These are phyloP conservation scores for Portevinia maculata DNA, from an alignment of 2,888 invertebrate species.

Conservation along the genomic window DNA sequence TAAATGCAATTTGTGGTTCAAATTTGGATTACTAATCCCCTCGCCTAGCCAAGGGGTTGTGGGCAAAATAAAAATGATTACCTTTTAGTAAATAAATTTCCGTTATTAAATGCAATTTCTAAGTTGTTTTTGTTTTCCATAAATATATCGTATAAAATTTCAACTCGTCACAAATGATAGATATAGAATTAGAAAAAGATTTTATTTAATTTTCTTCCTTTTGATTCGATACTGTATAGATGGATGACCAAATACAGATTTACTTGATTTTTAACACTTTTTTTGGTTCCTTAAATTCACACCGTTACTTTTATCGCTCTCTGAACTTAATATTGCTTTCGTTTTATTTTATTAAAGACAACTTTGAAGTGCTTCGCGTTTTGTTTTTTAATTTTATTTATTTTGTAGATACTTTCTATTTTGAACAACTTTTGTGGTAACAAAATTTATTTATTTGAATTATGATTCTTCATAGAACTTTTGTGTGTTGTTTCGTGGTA, in stretches of 20 bases:
- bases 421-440: conserved; percentile 75
- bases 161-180: conserved; percentile 58
- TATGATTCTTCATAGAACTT: conserved; percentile 52
- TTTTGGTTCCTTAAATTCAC: conserved; percentile 38
- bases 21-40: conserved; percentile 41
- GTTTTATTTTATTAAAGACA: conserved; percentile 1
- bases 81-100: conserved; percentile 82
- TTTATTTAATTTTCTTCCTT: background rate
- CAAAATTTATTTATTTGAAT: conserved; percentile 42
- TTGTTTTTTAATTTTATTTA: background rate
- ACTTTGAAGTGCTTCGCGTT: conserved; percentile 27
- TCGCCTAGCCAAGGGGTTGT: conserved; percentile 2
- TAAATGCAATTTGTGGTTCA: conserved; percentile 22
- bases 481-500: conserved; percentile 49
- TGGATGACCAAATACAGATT: conserved; percentile 24
- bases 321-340: conserved; percentile 5
- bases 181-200: conserved; percentile 18
- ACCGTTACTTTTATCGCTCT: conserved; percentile 21
- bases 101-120: conserved; percentile 83
- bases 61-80: conserved; percentile 76
- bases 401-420: conserved; percentile 62
- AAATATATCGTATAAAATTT: conserved; percentile 77
- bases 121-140: conserved; percentile 82
- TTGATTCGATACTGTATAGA: conserved; percentile 28
- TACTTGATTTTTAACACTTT: conserved; percentile 33